Conservation (phyloP, 2,113 vertebrate species). For the Phycodurus eques region DNA sequence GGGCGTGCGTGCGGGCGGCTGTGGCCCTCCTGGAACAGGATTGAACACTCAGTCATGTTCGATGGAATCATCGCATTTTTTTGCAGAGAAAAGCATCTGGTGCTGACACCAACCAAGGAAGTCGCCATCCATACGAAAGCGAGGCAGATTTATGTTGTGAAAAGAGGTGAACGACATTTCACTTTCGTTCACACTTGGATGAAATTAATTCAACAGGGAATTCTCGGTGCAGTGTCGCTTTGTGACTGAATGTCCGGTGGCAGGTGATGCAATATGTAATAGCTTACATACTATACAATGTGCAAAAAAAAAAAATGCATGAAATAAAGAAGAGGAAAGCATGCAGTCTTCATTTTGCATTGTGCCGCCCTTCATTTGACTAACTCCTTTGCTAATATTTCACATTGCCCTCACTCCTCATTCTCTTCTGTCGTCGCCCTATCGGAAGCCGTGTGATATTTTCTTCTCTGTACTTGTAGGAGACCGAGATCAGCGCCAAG, state of each 20-base stretch:
- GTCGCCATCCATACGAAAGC: constrained; percentile 11
- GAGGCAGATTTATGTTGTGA: constrained; percentile 22
- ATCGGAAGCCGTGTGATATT: constrained; percentile 40
- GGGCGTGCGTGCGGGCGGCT: neutral
- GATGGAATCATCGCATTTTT: constrained; percentile 23
- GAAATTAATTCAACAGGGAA: constrained; percentile 6
- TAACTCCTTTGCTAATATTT: neutral
- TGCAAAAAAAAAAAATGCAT: neutral
- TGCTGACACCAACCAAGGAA: constrained; percentile 27
- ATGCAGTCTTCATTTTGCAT: neutral
- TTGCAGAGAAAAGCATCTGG: constrained; percentile 7
- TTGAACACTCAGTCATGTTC: constrained; percentile 18
- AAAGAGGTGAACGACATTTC: constrained; percentile 30
- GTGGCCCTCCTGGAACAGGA: constrained; percentile 1
- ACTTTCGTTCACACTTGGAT: constrained; percentile 19
- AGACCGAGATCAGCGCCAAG: constrained; percentile 75
- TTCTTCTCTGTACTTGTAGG: constrained; percentile 62
- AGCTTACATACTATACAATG: neutral
- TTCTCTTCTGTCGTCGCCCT: constrained; percentile 44
- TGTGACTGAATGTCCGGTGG: neutral
- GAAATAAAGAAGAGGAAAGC: neutral
- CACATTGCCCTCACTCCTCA: constrained; percentile 5
- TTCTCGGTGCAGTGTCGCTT: constrained; percentile 6
- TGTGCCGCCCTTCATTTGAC: neutral
- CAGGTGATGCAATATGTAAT: neutral